Percentiles rank a stretch among this genome's conserved stretches.
Evolutionary conservation across 2,113 vertebrate genomes (phyloP).

Genomic region (Delphinus delphis): DNA sequence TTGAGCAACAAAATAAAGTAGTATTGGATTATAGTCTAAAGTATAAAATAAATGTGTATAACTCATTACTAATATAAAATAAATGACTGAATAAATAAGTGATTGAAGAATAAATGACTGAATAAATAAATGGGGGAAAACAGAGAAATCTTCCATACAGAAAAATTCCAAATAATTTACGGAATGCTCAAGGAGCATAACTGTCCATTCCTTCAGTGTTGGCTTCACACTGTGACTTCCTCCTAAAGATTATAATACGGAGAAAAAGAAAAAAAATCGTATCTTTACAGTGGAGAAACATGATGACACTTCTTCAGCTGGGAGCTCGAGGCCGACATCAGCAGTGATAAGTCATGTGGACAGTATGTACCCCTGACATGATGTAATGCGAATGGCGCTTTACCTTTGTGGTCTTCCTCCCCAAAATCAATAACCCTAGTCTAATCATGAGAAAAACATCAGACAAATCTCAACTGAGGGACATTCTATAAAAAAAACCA

Average conservation of each 20-base stretch:
- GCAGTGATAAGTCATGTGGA: too few species aligned
- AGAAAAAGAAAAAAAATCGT: not conserved
- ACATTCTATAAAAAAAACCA: not conserved
- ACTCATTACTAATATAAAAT: not conserved
- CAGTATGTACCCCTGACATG: too few species aligned
- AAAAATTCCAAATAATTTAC: not conserved
- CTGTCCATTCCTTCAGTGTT: not conserved
- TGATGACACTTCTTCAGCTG: not conserved
- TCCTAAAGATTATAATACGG: not conserved
- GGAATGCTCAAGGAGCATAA: not conserved
- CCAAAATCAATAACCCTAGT: not conserved
- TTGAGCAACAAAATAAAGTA: not conserved
- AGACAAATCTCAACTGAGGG: not conserved
- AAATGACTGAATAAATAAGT: not conserved
- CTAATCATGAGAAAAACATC: not conserved
- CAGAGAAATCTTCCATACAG: not conserved
- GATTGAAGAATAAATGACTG: not conserved
- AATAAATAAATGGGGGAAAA: not conserved
- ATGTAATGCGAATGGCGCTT: too few species aligned
- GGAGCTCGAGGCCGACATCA: too few species aligned
- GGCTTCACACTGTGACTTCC: not conserved
- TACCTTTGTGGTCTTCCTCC: too few species aligned
- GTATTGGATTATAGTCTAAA: not conserved
- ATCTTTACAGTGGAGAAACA: not conserved
- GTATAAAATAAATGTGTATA: not conserved